These are phyloP conservation scores for Hyposoter didymator DNA, from an alignment of 2,888 invertebrate genomes.

Conservation along the genomic window DNA sequence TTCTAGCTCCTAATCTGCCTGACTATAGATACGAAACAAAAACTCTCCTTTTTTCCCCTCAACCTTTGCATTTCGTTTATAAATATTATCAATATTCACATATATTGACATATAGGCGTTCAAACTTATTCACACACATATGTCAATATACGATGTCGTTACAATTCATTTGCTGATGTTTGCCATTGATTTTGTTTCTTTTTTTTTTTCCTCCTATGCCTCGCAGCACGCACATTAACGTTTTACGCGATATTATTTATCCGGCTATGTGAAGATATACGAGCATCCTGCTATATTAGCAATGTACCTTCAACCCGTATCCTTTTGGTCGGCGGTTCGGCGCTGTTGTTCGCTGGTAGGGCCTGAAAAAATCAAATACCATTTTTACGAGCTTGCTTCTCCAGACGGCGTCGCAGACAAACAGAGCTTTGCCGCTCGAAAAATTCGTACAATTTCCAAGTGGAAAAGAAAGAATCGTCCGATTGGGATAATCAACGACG, in stretches of 20 bases:
- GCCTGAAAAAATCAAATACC: slow-evolving; percentile 73
- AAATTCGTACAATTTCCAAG: too few relatives aligned
- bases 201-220: slow-evolving; percentile 48
- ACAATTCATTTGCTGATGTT: slow-evolving; percentile 41
- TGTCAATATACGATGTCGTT: slow-evolving; percentile 32
- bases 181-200: slow-evolving; percentile 31
- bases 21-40: slow-evolving; percentile 15
- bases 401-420: neutral
- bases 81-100: slow-evolving; percentile 21
- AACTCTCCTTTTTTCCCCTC: slow-evolving; percentile 34
- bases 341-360: slow-evolving; percentile 77
- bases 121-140: slow-evolving; percentile 22
- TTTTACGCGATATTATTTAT: slow-evolving; percentile 69
- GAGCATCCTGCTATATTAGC: slow-evolving; percentile 75
- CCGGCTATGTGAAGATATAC: slow-evolving; percentile 65
- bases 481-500: too few relatives aligned
- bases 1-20: slow-evolving; percentile 56
- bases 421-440: too few relatives aligned
- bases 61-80: slow-evolving; percentile 34
- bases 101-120: slow-evolving; percentile 23
- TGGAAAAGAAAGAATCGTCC: too few relatives aligned
- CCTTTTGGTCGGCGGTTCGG: slow-evolving; percentile 80
- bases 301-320: slow-evolving; percentile 82
- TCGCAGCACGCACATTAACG: slow-evolving; percentile 41
- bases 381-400: neutral